These are phyloP conservation scores for Lagenorhynchus albirostris DNA, from an alignment of 2,113 vertebrate genomes.

Conservation along the genomic window DNA sequence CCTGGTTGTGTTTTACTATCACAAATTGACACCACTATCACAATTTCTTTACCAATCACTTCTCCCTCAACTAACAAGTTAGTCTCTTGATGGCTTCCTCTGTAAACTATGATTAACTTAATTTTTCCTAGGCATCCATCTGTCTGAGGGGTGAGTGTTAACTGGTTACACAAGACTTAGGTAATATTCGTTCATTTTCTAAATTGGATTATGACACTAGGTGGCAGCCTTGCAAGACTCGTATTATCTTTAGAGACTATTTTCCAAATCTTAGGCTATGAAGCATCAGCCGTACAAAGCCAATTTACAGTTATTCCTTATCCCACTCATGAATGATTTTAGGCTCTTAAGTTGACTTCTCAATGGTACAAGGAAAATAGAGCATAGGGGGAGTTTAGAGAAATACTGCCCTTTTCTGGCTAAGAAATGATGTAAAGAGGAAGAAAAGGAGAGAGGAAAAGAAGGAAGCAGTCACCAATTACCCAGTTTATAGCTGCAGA, in stretches of 20 bases:
- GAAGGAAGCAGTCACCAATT: background rate
- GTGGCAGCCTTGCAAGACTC: background rate
- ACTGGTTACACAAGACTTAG: background rate
- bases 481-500: background rate
- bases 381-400: background rate
- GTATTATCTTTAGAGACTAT: background rate
- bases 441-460: background rate
- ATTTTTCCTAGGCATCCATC: background rate
- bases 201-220: slow-evolving; percentile 20
- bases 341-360: background rate
- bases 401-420: background rate
- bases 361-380: background rate
- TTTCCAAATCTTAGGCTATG: background rate
- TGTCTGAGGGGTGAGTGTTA: background rate
- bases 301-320: slow-evolving; percentile 15
- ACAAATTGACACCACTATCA: background rate
- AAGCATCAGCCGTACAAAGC: background rate
- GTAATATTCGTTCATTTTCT: background rate
- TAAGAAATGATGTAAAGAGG: background rate
- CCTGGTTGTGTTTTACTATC: background rate
- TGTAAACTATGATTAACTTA: background rate
- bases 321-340: background rate
- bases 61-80: background rate
- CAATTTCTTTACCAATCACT: background rate
- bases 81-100: background rate